Evolutionary conservation across 2,113 vertebrate genomes (phyloP).

Genomic region (Arvicanthis niloticus): DNA sequence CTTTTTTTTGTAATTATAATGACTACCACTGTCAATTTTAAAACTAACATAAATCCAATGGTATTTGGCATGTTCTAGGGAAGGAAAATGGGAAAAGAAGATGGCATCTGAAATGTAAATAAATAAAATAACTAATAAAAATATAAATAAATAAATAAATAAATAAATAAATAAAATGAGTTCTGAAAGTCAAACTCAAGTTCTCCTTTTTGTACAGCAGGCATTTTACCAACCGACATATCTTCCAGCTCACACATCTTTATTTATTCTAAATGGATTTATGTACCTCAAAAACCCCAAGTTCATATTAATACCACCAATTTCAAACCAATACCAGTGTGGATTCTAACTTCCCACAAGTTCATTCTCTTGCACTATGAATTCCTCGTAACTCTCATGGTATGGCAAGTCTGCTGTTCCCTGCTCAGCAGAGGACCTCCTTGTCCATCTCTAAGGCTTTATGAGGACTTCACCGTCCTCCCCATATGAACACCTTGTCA

Average conservation of each 20-base stretch:
- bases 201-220: not conserved
- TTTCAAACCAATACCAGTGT: not conserved
- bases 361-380: not conserved
- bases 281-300: not conserved
- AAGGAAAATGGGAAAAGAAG: no score
- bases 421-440: accelerated
- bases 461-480: accelerated
- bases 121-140: no score
- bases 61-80: no score
- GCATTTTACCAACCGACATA: not conserved
- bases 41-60: no score
- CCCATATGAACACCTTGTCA: not conserved
- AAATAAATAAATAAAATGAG: no score
- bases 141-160: no score
- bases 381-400: not conserved
- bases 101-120: no score
- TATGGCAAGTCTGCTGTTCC: not conserved
- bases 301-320: not conserved
- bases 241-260: not conserved
- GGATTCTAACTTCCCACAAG: not conserved
- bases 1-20: no score
- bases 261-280: not conserved
- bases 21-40: no score
- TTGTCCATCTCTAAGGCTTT: not conserved
- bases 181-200: not conserved